Evolutionary conservation across 2,888 invertebrate species (phyloP), one percentile per base, ranked within the genome.

Genomic region (Pharmacophagus antenor): DNA sequence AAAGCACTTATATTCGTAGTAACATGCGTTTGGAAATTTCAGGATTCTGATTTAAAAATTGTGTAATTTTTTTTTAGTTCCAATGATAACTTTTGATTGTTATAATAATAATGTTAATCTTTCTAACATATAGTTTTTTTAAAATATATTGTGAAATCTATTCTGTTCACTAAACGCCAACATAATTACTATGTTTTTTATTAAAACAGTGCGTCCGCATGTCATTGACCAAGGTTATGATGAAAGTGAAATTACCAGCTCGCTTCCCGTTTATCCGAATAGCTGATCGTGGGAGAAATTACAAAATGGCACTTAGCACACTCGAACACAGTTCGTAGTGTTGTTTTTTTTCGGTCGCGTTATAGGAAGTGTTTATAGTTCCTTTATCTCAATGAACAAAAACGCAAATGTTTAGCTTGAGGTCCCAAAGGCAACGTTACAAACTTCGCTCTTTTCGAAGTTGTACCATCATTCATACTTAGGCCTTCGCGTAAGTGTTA

Each of bases 161-260:
- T 5, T n/a, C 15, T n/a, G 37, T n/a, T 3, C 37, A n/a, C 4
- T 37, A 8, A 37, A 37, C 5, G 37, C 37, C 15, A 2, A n/a
- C 2, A n/a, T n/a, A 3, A n/a, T 37, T 8, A 5, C 37, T 37
- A n/a, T n/a, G 15, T 37, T n/a, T 27, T 37, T 4, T 4, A 37
- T 15, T 18, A 7, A 18, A 12, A 63, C 63, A 61, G 68, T 69
- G 69, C 52, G 60, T 69, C 67, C 67, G 68, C 73, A 75, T 73
- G 80, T 82, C 80, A 79, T 79, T 74, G 76, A 76, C 78, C 80
- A 81, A 77, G 77, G 76, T 74, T 73, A 72, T 22, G 73, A 79
- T 77, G 82, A 86, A 87, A 85, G 87, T 81, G 84, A 86, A 83
- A 84, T 72, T 76, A 73, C 74, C 72, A 68, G 73, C 65, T 68